Evolutionary conservation across 2,888 invertebrate species (phyloP), one percentile per base, ranked within the genome.

Genomic region (Troides oblongomaculatus): DNA sequence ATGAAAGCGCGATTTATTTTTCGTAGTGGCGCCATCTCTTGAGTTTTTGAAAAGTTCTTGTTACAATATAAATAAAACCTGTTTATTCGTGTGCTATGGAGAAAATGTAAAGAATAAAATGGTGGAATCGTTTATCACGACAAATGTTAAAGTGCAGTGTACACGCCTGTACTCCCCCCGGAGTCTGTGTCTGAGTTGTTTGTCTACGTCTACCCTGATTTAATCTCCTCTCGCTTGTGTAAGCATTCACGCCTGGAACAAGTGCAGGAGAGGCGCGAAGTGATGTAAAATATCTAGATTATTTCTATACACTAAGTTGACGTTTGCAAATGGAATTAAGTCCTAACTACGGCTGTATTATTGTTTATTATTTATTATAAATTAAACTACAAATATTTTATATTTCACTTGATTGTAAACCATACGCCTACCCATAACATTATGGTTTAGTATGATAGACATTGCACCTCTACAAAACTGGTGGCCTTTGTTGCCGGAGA

Each of bases 131-230:
- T 58, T 58, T 58, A 58, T 58, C 57, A 58, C 57, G 21, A 25
- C 53, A 62, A 68, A 50, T 36, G 68, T 63, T 68, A 53, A 59
- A 68, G 18, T 64, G 53, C 43, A 36, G 36, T 25, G 12, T 56
- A 64, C 60, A 59, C 36, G 64, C 23, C 25, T 53, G 23, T 60
- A 17, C 21, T 60, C 60, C 25, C 64, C 39, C 64, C 21, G 30
- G 56, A 64, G 68, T 30, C 64, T 50, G 59, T 56, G 39, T 68
- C 68, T 23, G 60, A 64, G 60, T 64, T 64, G 68, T 64, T 68
- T 68, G 68, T 68, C 60, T 68, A 64, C 56, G 68, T 68, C 68
- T 68, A 18, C 50, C 50, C 46, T 68, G 64, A 68, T 68, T 68
- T 68, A 68, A 68, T 68, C 68, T 64, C 36, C 60, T 39, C 39